These are phyloP conservation scores for Tetragnatha versicolor DNA, from an alignment of 1,140 invertebrate species.

Conservation along the genomic window DNA sequence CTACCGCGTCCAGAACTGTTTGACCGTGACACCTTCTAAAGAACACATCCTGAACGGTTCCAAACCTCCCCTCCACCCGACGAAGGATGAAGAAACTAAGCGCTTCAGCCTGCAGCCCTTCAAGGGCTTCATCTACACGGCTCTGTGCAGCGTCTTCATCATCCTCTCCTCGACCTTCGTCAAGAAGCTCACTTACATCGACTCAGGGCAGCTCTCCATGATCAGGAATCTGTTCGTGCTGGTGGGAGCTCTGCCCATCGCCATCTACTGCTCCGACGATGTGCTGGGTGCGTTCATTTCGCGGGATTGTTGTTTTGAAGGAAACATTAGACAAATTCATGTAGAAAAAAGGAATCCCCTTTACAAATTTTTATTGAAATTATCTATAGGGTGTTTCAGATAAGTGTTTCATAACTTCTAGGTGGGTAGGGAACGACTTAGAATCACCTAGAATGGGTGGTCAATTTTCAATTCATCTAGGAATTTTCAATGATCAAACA, in stretches of 20 bases:
- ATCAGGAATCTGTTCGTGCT: background rate
- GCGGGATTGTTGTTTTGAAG: too few relatives aligned
- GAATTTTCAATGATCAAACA: too few relatives aligned
- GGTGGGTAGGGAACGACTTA: too few relatives aligned
- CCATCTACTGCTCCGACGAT: background rate
- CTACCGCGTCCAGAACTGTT: background rate
- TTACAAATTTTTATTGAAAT: too few relatives aligned
- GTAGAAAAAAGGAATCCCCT: too few relatives aligned
- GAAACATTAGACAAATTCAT: too few relatives aligned
- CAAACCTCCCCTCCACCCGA: background rate
- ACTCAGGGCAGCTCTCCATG: constrained; percentile 8
- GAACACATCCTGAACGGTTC: too few relatives aligned
- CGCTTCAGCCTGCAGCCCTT: background rate
- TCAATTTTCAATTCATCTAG: too few relatives aligned
- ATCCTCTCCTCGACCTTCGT: constrained; percentile 12
- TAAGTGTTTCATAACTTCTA: too few relatives aligned
- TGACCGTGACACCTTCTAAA: background rate
- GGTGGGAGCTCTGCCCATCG: background rate
- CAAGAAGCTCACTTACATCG: constrained; percentile 22
- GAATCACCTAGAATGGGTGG: too few relatives aligned
- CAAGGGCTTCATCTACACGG: background rate
- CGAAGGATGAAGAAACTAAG: background rate
- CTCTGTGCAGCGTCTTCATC: background rate
- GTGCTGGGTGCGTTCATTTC: too few relatives aligned
- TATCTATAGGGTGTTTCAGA: too few relatives aligned